Evolutionary conservation across 2,888 invertebrate species (phyloP), one percentile per base, ranked within the genome.

Genomic region (Drepana falcataria): DNA sequence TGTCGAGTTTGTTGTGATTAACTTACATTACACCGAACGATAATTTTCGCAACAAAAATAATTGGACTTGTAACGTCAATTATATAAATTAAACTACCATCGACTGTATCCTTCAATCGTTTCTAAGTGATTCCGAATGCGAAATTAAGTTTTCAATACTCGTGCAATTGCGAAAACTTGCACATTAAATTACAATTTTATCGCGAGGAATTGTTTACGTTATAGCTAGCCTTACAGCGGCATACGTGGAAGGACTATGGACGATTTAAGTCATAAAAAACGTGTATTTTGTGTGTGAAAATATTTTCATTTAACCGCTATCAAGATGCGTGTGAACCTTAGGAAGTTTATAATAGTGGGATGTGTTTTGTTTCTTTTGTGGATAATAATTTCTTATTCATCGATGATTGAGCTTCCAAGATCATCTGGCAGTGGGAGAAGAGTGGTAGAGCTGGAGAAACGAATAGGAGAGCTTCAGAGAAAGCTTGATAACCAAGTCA

Each of bases 261-360:
- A 68, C 62, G 55, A 54, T 57, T 62, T 56, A 57, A 59, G 54
- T 52, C 5, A 47, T 56, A 53, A 53, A 53, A 62, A 53, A 57
- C 35, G 48, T n/a, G 41, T 37, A 49, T 56, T 58, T 60, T 63
- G 52, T 54, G 47, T 56, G 40, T 41, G 53, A 59, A 51, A 62
- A 48, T 47, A 7, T 47, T 55, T 9, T 3, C 5, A 48, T 54
- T 54, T 6, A 21, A 9, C 37, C 47, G 9, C 33, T 33, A 52
- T 34, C 48, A 87, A 75, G 70, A 91, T 91, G 91, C 85, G 91
- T 65, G 54, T 87, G n/a, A 86, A 87, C 65, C 58, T 83, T 48
- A 76, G 77, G 56, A 88, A 82, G 73, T 55, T 86, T 48, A 65
- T 78, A 3, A 53, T 81, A 48, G 62, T 76, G 2, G 64, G 76